Evolutionary conservation across 2,888 invertebrate genomes (phyloP), one percentile per base, ranked within the genome.

Genomic region (Dolichopus griseipennis): DNA sequence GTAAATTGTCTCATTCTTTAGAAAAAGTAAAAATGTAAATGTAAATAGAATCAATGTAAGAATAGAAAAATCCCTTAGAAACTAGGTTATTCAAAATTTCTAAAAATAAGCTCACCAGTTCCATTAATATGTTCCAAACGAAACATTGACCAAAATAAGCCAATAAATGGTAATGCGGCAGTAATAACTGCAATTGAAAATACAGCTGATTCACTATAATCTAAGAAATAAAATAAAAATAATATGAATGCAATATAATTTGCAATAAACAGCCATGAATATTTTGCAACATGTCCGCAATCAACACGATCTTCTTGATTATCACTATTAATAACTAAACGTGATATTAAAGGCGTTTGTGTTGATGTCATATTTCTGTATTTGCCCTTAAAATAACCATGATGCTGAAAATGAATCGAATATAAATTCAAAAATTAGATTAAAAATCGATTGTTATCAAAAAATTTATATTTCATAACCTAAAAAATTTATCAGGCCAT

Each of bases 61-160:
- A n/a, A n/a, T n/a, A n/a, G n/a, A n/a, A n/a, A n/a, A n/a, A n/a
- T n/a, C n/a, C n/a, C n/a, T n/a, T n/a, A n/a, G n/a, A n/a, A n/a
- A n/a, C n/a, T n/a, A n/a, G n/a, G n/a, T n/a, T n/a, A n/a, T n/a
- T n/a, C n/a, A n/a, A n/a, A n/a, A n/a, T n/a, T n/a, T n/a, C n/a
- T n/a, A n/a, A n/a, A n/a, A n/a, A n/a, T n/a, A n/a, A 67, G 72
- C 73, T 71, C 75, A 79, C 81, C 80, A 73, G 81, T 80, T 70
- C 82, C 79, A 67, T 78, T 76, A 33, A 75, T 72, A 61, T 81
- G 76, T 66, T 82, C 79, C 77, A 84, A 80, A 71, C 83, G 81
- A 73, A 84, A 85, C 65, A 85, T 75, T 65, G 85, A 84, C 86
- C 86, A 86, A 84, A 85, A 86, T 70, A 86, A 82, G 20, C 84